Evolutionary conservation across 2,797 vertebrate genomes (phyloP), one percentile per base, ranked within the genome.

Genomic region (Harpagifer antarcticus): DNA sequence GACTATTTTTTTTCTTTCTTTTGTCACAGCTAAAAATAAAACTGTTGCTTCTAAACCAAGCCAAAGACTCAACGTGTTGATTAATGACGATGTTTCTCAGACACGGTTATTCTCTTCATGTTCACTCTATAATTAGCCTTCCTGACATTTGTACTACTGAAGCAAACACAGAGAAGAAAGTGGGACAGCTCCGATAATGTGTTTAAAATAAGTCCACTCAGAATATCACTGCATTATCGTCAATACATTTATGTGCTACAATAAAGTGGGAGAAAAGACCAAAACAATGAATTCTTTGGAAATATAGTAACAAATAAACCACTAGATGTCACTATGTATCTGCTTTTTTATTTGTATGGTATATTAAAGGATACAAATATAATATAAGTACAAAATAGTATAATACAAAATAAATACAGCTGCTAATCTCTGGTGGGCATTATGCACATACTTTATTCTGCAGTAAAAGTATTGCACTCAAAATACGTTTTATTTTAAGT

Each of bases 21-120:
- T 91, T 88, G 91, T 93, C 91, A 90, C 89, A 93, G 92, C 92
- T 94, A 77, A 90, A 90, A 95, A 94, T 95, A 94, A 96, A 96
- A 94, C 69, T 90, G 86, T 92, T 91, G 86, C 93, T 94, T 90
- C 91, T 91, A 85, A 92, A 92, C 84, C 68, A 80, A 91, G 57
- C 42, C 19, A 47, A 40, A 16, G 40, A 16, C 17, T 78, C 58
- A 50, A 48, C 2, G 44, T 78, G 14, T 81, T 63, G 73, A 54
- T 77, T 74, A 54, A 67, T 62, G 23, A 42, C 54, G 15, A 33
- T 47, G 20, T 50, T 10, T 68, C 11, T n/a, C 43, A 20, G 12
- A 54, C 27, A 19, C 13, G 20, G 12, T 37, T 27, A n/a, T 5
- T 53, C 16, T 66, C 10, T 37, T 52, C 9, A 27, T 23, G 48